A percentile compares a stretch with the other conserved stretches of the same genome.
Evolutionary conservation across 2,113 vertebrate species (phyloP).

Genomic region (Athene cunicularia): DNA sequence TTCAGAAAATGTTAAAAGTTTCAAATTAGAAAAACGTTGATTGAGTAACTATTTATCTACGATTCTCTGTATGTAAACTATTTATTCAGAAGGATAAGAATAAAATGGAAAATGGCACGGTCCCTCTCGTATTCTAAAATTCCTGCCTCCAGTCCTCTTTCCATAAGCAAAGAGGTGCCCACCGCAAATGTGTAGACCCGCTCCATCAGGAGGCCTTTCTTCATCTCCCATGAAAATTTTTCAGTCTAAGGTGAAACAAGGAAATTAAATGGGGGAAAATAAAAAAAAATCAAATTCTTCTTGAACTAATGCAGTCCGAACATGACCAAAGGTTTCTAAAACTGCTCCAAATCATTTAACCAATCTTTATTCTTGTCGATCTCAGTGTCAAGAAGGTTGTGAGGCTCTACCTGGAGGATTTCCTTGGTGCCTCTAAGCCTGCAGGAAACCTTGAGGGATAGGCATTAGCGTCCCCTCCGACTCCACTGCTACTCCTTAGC

Average conservation of each 20-base stretch:
- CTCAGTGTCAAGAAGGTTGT: not conserved
- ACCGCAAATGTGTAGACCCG: not conserved
- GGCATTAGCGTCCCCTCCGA: not conserved
- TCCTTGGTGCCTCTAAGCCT: not conserved
- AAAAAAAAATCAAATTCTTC: not conserved
- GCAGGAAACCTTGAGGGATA: not conserved
- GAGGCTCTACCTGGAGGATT: not conserved
- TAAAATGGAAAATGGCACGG: not conserved
- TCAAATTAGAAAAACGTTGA: not conserved
- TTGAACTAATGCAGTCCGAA: not conserved
- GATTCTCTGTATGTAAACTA: not conserved
- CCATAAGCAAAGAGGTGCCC: not conserved
- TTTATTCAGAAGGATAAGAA: not conserved
- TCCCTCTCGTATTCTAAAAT: not conserved
- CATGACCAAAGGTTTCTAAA: not conserved
- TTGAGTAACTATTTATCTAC: not conserved
- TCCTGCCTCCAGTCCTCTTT: not conserved
- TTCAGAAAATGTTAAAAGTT: not conserved
- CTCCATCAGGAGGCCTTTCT: not conserved
- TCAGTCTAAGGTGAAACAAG: not conserved
- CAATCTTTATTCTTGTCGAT: not conserved
- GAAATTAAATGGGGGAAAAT: not conserved
- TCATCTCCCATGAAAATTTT: not conserved
- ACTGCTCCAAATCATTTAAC: not conserved
- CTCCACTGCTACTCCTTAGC: not conserved